Percentiles rank a stretch among this genome's conserved stretches.
These are phyloP conservation scores for Gulo gulo DNA, from an alignment of 2,113 vertebrate genomes.

Conservation along the genomic window DNA sequence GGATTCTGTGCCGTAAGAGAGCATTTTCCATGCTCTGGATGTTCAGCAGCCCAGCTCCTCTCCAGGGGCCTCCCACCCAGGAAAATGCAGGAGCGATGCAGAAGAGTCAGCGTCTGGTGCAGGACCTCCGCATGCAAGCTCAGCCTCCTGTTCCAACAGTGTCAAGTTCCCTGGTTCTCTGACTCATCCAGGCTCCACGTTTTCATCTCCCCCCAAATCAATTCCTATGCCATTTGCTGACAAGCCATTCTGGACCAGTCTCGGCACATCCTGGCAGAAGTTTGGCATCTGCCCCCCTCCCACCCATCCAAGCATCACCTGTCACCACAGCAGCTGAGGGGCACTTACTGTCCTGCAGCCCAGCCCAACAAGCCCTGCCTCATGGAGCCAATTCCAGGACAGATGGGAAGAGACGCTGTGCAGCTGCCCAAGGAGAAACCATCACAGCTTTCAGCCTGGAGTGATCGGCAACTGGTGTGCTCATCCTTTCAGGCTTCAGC, in stretches of 20 bases:
- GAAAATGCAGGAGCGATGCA: rapidly evolving
- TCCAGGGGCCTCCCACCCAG: neutral
- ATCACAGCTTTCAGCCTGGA: neutral
- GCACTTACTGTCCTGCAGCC: neutral
- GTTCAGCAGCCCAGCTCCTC: neutral
- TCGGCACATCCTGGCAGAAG: neutral
- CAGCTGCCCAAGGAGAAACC: neutral
- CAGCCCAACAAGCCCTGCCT: neutral
- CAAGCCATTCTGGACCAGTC: too few relatives aligned
- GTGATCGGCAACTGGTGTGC: too few relatives aligned
- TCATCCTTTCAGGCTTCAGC: neutral
- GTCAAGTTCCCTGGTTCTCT: neutral
- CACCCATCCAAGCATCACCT: neutral
- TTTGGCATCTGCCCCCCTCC: too few relatives aligned
- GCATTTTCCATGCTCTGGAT: neutral
- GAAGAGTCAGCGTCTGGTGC: rapidly evolving
- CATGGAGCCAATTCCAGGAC: neutral
- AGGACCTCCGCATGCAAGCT: neutral
- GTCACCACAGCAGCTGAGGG: neutral
- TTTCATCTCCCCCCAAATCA: neutral
- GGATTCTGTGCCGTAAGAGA: too few relatives aligned
- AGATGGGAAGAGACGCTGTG: neutral
- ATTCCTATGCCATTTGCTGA: neutral
- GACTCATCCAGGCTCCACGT: rapidly evolving
- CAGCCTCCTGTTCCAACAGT: neutral